These are phyloP conservation scores for Natrix natrix DNA, from an alignment of 2,797 vertebrate species.

Conservation along the genomic window DNA sequence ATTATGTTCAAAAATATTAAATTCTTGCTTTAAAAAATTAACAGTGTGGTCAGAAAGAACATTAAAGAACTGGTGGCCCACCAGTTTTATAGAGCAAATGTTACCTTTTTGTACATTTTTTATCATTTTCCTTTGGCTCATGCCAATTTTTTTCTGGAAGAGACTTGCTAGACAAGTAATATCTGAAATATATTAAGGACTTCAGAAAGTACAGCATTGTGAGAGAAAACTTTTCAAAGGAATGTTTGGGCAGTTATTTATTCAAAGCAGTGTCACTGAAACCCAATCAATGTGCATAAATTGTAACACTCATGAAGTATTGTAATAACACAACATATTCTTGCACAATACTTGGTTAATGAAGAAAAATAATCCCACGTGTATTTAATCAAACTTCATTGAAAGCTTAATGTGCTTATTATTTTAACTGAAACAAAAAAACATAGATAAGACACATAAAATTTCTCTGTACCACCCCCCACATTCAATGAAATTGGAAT, in stretches of 20 bases:
- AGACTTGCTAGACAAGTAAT: conserved; percentile 87
- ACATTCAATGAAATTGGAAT: not conserved
- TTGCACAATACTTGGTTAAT: not conserved
- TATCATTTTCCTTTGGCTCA: conserved; percentile 75
- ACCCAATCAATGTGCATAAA: not conserved
- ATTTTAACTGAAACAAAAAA: not conserved
- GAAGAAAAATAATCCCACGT: not conserved
- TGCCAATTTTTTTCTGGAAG: conserved; percentile 80
- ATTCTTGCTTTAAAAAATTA: not conserved
- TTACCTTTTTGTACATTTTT: conserved; percentile 72
- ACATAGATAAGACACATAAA: not conserved
- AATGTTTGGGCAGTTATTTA: not conserved
- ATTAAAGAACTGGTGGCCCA: not conserved
- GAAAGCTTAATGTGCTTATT: not conserved
- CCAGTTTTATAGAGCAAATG: not conserved
- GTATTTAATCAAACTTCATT: not conserved
- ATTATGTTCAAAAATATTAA: not conserved
- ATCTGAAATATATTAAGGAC: conserved; percentile 80
- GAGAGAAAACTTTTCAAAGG: not conserved
- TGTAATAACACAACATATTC: not conserved
- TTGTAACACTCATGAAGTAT: not conserved
- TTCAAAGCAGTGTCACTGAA: not conserved
- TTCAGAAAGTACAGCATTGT: conserved; percentile 17
- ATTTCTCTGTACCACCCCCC: not conserved
- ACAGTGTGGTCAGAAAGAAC: not conserved